Conservation (phyloP, 2,113 vertebrate genomes). For the Chaetops frenatus region DNA sequence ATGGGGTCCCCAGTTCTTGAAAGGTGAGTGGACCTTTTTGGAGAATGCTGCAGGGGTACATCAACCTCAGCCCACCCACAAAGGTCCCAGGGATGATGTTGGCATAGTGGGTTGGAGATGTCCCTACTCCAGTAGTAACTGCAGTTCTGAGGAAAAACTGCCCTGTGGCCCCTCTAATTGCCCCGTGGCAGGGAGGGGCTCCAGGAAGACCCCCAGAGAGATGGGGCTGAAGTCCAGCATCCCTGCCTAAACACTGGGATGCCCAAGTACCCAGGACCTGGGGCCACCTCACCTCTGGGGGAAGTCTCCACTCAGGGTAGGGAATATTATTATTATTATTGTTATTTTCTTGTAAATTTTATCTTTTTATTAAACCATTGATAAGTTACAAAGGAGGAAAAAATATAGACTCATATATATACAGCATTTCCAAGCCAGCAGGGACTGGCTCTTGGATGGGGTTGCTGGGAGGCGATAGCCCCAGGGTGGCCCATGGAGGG, state of each 20-base stretch:
- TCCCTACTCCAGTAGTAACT: background rate
- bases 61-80: background rate
- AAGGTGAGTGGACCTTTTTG: background rate
- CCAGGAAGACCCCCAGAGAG: background rate
- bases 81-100: background rate
- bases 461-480: background rate
- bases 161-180: background rate
- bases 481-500: background rate
- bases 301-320: background rate
- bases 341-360: constrained; percentile 41
- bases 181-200: background rate
- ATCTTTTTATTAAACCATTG: constrained; percentile 67
- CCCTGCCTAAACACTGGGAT: background rate
- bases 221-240: background rate
- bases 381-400: constrained; percentile 72
- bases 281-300: background rate
- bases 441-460: background rate
- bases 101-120: background rate
- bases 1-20: background rate
- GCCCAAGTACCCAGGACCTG: background rate
- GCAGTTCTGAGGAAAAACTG: background rate
- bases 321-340: background rate
- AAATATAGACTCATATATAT: constrained; percentile 67
- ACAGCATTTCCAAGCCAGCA: constrained; percentile 61
- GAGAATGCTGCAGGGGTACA: background rate